Evolutionary conservation across 2,797 vertebrate genomes (phyloP).

Genomic region (Catamblyrhynchus diadema): DNA sequence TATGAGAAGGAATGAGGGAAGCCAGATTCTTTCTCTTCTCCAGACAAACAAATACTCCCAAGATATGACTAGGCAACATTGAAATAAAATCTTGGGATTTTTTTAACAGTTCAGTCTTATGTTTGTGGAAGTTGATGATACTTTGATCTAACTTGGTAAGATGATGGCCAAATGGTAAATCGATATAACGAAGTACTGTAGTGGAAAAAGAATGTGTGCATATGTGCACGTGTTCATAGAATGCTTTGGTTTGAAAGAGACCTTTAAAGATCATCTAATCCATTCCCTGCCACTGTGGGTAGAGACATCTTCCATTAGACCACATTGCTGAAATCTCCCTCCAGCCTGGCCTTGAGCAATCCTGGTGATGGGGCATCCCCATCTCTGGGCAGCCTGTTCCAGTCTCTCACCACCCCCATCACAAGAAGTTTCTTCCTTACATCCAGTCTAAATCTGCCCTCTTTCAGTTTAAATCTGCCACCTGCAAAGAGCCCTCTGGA

Average conservation of each 20-base stretch:
- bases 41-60: neutral
- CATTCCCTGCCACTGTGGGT: rapidly evolving
- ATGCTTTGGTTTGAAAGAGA: neutral
- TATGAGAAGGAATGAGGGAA: neutral
- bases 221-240: neutral
- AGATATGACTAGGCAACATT: neutral
- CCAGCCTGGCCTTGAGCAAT: neutral
- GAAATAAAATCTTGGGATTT: neutral
- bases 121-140: neutral
- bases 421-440: neutral
- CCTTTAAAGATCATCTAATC: neutral
- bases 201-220: neutral
- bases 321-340: neutral
- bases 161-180: neutral
- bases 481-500: neutral
- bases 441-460: neutral
- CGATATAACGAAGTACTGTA: neutral
- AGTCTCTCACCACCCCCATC: neutral
- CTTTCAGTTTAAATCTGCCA: neutral
- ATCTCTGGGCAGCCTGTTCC: neutral
- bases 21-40: neutral
- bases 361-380: neutral
- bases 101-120: neutral
- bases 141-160: neutral
- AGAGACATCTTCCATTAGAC: neutral